Evolutionary conservation across 2,888 invertebrate species (phyloP).

Genomic region (Hirudinaria manillensis): DNA sequence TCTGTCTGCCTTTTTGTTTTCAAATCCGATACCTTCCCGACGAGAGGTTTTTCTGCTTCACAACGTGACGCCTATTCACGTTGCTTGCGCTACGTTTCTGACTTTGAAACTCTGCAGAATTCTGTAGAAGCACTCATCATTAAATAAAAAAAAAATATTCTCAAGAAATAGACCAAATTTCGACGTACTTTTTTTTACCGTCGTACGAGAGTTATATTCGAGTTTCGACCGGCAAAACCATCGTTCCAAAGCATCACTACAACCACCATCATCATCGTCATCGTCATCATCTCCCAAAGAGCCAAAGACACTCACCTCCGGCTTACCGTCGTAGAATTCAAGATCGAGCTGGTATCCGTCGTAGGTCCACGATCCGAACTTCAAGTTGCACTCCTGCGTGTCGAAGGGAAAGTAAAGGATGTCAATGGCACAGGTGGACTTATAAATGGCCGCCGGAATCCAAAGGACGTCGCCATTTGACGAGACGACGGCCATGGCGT

Average conservation of each 20-base stretch:
- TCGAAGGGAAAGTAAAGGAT: conserved; percentile 54
- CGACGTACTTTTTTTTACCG: too few relatives aligned
- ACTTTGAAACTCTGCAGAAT: too few relatives aligned
- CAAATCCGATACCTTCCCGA: too few relatives aligned
- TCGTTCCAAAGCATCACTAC: not conserved
- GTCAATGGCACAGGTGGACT: conserved; percentile 52
- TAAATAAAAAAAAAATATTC: too few relatives aligned
- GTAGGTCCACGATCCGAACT: conserved; percentile 55
- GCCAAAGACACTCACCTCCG: conserved; percentile 31
- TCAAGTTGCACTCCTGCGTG: conserved; percentile 51
- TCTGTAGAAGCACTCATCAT: too few relatives aligned
- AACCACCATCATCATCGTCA: not conserved
- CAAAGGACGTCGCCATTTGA: conserved; percentile 46
- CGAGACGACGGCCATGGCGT: conserved; percentile 50
- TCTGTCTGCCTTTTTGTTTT: too few relatives aligned
- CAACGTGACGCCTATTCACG: too few relatives aligned
- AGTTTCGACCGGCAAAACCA: too few relatives aligned
- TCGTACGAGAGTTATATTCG: too few relatives aligned
- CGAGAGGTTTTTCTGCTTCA: too few relatives aligned
- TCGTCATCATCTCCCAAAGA: not conserved
- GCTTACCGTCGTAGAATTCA: conserved; percentile 33
- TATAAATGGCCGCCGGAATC: conserved; percentile 51
- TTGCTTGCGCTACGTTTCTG: too few relatives aligned
- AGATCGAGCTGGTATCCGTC: conserved; percentile 45
- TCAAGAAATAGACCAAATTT: too few relatives aligned